Base-by-base conservation (phyloP, 2,888 invertebrate genomes). In the Polydrusus tereticollis region DNA sequence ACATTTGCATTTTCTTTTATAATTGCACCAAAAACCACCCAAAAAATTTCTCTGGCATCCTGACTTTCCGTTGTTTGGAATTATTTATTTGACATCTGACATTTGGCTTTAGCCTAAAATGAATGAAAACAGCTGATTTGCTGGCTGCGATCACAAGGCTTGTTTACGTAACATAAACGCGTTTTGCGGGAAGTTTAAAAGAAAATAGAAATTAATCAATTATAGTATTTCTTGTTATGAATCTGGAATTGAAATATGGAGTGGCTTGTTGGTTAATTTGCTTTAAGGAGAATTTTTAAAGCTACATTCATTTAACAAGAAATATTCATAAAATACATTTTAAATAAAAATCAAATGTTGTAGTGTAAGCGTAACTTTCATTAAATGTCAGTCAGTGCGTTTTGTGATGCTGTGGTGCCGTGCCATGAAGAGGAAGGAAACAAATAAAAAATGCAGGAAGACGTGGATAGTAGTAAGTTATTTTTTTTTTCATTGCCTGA, bases 371-470 rank as follows among this genome's bases (percentile, higher is more conserved):
- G n/a, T 4, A 38, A 16, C 58, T 58, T 38, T 8, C 38, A 14
- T 14, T 20, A 57, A 66, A 43, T 57, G 43, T 26, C 65, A 57
- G 33, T 64, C 20, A 7, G 16, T 66, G 69, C 8, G 50, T 23
- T 8, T 14, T 12, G 50, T 14, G 26, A 18, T 18, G 29, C 52
- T 0, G 16, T 50, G 12, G 63, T 63, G 18, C 33, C 16, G 63
- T 63, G 18, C 33, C 16, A 63, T 47, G 63, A 63, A 21, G 20
- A 50, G 6, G 7, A 63, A 50, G 55, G 8, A 45, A 64, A 36
- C 14, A 16, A n/a, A 23, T 47, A 75, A 79, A n/a, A 79, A 73
- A 82, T 82, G 82, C 80, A 82, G 77, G 79, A 82, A 78, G 78
- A 79, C 76, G 59, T 73, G 29, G 80, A 81, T 77, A 81, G 79